Conservation (phyloP, 2,888 invertebrate genomes). For the Aphidoletes aphidimyza region DNA sequence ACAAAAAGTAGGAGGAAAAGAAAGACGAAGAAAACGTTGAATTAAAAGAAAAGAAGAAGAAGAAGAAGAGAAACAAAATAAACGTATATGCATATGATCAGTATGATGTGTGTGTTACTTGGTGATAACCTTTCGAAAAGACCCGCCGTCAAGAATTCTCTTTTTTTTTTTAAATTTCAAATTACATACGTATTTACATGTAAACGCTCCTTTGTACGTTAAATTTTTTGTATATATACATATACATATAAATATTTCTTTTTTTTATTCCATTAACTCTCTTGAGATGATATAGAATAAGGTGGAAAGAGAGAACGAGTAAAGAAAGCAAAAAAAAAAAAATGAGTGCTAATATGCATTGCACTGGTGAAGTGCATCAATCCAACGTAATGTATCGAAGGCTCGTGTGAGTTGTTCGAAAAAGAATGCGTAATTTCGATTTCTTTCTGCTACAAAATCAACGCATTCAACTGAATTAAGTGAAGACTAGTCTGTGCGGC, state of each 20-base stretch:
- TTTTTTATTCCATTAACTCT: neutral
- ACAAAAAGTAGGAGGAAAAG: neutral
- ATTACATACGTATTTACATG: neutral
- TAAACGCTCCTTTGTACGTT: neutral
- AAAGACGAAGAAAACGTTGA: neutral
- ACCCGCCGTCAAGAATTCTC: slow-evolving; percentile 25
- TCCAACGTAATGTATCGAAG: neutral
- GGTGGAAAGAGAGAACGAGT: too few species aligned
- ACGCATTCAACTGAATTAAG: neutral
- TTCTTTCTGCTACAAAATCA: neutral
- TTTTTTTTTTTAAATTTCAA: neutral
- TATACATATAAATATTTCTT: too few species aligned
- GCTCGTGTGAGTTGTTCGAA: slow-evolving; percentile 13
- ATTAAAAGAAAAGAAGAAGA: neutral
- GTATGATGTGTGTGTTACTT: neutral
- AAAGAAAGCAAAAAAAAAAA: too few species aligned
- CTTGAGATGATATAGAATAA: too few species aligned
- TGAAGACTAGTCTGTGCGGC: slow-evolving; percentile 20
- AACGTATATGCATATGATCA: neutral
- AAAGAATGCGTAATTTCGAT: slow-evolving; percentile 11
- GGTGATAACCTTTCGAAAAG: slow-evolving; percentile 37
- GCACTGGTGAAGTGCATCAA: neutral
- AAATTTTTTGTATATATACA: neutral
- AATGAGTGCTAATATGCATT: too few species aligned
- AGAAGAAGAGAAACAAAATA: neutral